These are phyloP conservation scores for Drosophila aff. DNA, from an alignment of 1,140 invertebrate genomes.

Conservation along the genomic window DNA sequence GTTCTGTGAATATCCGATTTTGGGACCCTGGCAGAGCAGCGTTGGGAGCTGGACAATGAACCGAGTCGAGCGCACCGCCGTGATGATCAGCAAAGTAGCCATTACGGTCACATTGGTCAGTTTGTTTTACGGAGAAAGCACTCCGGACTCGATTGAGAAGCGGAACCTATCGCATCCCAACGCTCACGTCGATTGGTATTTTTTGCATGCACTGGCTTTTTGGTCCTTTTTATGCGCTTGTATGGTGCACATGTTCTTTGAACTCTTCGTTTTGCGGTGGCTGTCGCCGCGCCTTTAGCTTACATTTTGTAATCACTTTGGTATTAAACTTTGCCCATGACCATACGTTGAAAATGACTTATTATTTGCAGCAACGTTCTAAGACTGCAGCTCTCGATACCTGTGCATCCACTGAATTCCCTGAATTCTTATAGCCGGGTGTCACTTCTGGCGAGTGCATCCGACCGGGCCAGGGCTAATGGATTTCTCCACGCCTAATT, in stretches of 20 bases:
- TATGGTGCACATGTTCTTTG: conserved; percentile 27
- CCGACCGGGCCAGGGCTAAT: conserved; percentile 50
- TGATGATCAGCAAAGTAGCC: conserved; percentile 29
- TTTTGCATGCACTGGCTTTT: neutral
- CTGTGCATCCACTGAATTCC: too few relatives aligned
- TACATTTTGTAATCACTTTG: neutral
- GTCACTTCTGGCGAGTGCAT: conserved; percentile 13
- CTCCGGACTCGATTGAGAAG: neutral
- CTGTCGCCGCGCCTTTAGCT: neutral
- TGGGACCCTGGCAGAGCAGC: conserved; percentile 36
- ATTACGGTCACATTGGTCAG: conserved; percentile 5
- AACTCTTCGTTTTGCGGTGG: conserved; percentile 15
- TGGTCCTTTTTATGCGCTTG: neutral
- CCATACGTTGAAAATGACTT: neutral
- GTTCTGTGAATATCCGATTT: conserved; percentile 14
- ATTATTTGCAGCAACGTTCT: neutral
- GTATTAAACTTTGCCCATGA: neutral
- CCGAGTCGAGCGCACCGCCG: conserved; percentile 26
- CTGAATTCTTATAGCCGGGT: neutral
- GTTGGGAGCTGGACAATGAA: conserved; percentile 7
- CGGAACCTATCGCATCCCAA: fast-evolving
- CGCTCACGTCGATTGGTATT: neutral
- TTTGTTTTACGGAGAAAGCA: conserved; percentile 1
- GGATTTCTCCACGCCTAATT: conserved; percentile 81
- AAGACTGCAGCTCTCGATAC: neutral